These are phyloP conservation scores for Volucella inflata DNA, from an alignment of 2,888 invertebrate genomes.

Conservation along the genomic window DNA sequence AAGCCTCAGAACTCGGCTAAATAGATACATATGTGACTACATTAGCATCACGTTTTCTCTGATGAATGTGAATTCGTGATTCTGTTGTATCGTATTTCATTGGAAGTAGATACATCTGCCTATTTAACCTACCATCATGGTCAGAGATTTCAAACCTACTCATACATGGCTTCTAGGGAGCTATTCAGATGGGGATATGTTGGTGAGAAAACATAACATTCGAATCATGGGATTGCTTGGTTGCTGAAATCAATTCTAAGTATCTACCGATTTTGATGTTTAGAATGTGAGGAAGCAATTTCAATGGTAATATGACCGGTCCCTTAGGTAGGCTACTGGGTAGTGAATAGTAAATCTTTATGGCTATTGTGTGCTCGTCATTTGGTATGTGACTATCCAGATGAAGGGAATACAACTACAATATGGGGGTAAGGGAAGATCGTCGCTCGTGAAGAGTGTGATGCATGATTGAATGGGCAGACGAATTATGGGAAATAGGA, in stretches of 20 bases:
- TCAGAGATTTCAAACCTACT: background rate
- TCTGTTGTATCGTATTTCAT: slow-evolving; percentile 50
- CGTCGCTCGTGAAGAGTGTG: slow-evolving; percentile 16
- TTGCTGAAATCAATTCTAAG: slow-evolving; percentile 6
- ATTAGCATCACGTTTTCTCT: slow-evolving; percentile 40
- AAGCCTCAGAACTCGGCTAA: background rate
- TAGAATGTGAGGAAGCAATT: slow-evolving; percentile 42
- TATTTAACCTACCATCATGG: background rate
- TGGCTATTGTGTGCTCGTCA: background rate
- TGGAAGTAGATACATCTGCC: slow-evolving; percentile 11
- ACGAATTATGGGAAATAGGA: slow-evolving; percentile 34
- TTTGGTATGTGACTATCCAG: background rate
- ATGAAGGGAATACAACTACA: background rate
- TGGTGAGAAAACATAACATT: slow-evolving; percentile 17
- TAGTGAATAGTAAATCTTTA: too few relatives aligned
- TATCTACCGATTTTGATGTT: slow-evolving; percentile 29
- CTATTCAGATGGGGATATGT: background rate
- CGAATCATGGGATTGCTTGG: slow-evolving; percentile 7
- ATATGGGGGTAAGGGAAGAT: background rate
- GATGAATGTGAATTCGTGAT: slow-evolving; percentile 41
- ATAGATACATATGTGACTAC: background rate
- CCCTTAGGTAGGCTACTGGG: background rate
- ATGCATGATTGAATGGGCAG: slow-evolving; percentile 16
- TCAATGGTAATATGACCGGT: slow-evolving; percentile 33
- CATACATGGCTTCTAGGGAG: too few relatives aligned